Base-by-base conservation (phyloP, 2,888 invertebrate species). In the Lasioglossum figueresi region DNA sequence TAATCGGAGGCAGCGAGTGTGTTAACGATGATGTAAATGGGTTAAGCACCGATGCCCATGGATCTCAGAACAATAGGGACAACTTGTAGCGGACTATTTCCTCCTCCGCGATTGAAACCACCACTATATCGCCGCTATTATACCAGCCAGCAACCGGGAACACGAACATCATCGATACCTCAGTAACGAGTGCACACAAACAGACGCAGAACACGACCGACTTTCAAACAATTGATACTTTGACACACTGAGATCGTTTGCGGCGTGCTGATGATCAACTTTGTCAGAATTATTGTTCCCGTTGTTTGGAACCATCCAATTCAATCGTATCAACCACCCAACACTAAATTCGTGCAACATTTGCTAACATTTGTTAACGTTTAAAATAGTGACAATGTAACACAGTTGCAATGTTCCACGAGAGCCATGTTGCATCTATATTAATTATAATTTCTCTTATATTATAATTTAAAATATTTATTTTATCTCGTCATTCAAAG, bases 51-150 rank as follows among this genome's bases (percentile, higher is more conserved):
- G 27, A 59, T 59, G 59, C 27, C 27, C 59, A 27, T n/a, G 59
- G 59, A 59, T 59, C 27, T 27, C 59, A 10, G 59, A 59, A 59
- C 59, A 59, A 59, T 59, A 27, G 59, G 59, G 14, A 59, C 59
- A 59, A 59, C 59, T 83, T 84, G 80, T 59, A 59, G 27, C 27
- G 59, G 59, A 59, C 27, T 59, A 27, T 59, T 59, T 8, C 48
- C 48, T 27, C 59, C 14, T 27, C 59, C 10, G 14, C 59, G 59
- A 59, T 59, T 27, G 59, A 59, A 59, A 59, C n/a, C n/a, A 59
- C 56, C 27, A 12, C 56, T n/a, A n/a, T 59, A 59, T 27, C 59
- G 14, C 27, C 59, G 1, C 59, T 27, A 59, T 27, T 27, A 59
- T 27, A 59, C 59, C 27, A 59, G 3, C 59, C 27, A 14, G 59